Base-by-base conservation (phyloP, 2,113 vertebrate species). In the Cepphus grylle region DNA sequence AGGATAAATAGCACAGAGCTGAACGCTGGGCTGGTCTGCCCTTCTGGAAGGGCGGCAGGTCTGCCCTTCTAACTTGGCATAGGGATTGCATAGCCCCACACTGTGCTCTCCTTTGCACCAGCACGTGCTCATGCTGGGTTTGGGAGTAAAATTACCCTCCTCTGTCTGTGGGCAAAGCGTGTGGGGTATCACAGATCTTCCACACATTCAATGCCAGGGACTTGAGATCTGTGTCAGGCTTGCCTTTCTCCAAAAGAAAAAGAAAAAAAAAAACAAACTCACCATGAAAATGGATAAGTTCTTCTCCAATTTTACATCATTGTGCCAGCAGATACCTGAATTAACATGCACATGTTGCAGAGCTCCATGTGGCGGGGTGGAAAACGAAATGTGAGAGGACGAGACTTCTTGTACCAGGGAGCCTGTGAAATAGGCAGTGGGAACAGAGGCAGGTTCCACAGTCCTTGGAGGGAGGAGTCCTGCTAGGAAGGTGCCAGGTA, bases 81-180 rank as follows among this genome's bases (percentile, higher is more conserved):
- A 27, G 72, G n/a, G 40, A 40, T 87, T 91, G 43, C 38, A 9
- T 7, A 50, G 65, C 25, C 25, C 32, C 15, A 11, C 0, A 0
- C 20, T 2, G 0, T 0, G 0, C n/a, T 50, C 1, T 45, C 6
- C 29, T 81, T 52, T 74, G n/a, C 36, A 42, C 9, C 22, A 15
- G 11, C 21, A 4, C 9, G 26, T 66, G 69, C 55, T 53, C 0
- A 0, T 49, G 45, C 30, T 74, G 55, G 30, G 17, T 62, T 61
- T 62, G 3, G 45, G 30, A 30, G 23, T 59, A 36, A 71, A 86
- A 40, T 32, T 61, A 47, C 27, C 20, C 20, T 77, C 34, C 27
- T 71, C 34, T 21, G 14, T 16, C 27, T 42, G 13, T 45, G 52
- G 40, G 47, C 34, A 71, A 43, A 67, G 58, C 1, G 2, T 23